Evolutionary conservation across 2,888 invertebrate species (phyloP).

Genomic region (Dasysyrphus tricinctus): DNA sequence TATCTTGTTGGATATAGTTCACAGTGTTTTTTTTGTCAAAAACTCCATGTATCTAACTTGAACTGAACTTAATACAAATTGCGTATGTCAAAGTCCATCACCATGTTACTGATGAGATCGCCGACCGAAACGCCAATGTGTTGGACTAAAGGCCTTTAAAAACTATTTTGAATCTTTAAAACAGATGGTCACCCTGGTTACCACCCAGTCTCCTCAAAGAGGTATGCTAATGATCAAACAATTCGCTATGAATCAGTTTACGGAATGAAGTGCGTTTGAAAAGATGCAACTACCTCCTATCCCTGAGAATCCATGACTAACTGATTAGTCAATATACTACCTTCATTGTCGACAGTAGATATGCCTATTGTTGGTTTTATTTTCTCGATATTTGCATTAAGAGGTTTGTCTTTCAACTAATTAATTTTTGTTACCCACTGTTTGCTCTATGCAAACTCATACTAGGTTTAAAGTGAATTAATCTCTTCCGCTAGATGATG

Average conservation of each 20-base stretch:
- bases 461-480: conserved; percentile 15
- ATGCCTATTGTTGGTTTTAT: conserved; percentile 35
- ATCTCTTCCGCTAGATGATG: conserved; percentile 43
- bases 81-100: too few relatives aligned
- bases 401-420: conserved; percentile 28
- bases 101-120: too few relatives aligned
- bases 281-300: conserved; percentile 3
- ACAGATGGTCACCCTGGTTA: not conserved
- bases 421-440: conserved; percentile 18
- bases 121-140: too few relatives aligned
- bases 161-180: too few relatives aligned
- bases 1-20: too few relatives aligned
- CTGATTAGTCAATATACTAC: conserved; percentile 32
- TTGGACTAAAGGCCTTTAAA: too few relatives aligned
- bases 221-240: conserved; percentile 45
- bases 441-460: conserved; percentile 15
- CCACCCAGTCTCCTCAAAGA: not conserved
- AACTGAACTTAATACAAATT: too few relatives aligned
- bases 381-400: conserved; percentile 34
- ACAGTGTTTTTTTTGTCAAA: too few relatives aligned
- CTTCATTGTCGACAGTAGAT: not conserved
- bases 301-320: conserved; percentile 15
- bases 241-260: conserved; percentile 48
- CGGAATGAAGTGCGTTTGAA: conserved; percentile 31
- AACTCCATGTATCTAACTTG: too few relatives aligned